Percentiles rank a stretch among this genome's conserved stretches.
Evolutionary conservation across 1,140 invertebrate species (phyloP).

Genomic region (Sipha flava): DNA sequence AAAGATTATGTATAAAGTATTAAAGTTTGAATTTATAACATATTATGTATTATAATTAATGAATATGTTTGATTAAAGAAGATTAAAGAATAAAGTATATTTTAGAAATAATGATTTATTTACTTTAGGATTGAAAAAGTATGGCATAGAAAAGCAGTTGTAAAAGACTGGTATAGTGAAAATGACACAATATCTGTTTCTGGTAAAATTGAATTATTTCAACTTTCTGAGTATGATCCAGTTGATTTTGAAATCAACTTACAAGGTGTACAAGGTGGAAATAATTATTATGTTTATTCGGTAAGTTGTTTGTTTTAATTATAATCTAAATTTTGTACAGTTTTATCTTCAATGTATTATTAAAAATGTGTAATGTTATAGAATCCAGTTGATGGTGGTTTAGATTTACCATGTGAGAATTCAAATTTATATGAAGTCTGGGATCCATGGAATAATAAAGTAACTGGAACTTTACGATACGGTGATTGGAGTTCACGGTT

Average conservation of each 20-base stretch:
- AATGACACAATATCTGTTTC: slow-evolving; percentile 53
- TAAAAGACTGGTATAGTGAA: slow-evolving; percentile 78
- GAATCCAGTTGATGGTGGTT: slow-evolving; percentile 66
- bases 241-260: slow-evolving; percentile 70
- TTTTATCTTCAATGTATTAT: not conserved
- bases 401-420: slow-evolving; percentile 80
- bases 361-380: slow-evolving; percentile 42
- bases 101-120: no score
- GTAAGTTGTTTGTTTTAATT: slow-evolving; percentile 45
- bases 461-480: not conserved
- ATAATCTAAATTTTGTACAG: not conserved
- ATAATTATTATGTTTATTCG: slow-evolving; percentile 74
- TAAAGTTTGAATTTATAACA: not conserved
- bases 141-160: slow-evolving; percentile 72
- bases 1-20: not conserved
- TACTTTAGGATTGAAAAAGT: slow-evolving; percentile 51
- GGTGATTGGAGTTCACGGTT: slow-evolving; percentile 20
- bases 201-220: slow-evolving; percentile 71
- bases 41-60: not conserved
- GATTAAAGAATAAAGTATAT: no score
- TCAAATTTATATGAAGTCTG: slow-evolving; percentile 71
- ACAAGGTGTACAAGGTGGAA: slow-evolving; percentile 58
- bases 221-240: slow-evolving; percentile 75
- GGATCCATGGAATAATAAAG: slow-evolving; percentile 55
- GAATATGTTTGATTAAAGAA: no score